Base-by-base conservation (phyloP, 92 coral and sea anemone species). In the Metridium senile region DNA sequence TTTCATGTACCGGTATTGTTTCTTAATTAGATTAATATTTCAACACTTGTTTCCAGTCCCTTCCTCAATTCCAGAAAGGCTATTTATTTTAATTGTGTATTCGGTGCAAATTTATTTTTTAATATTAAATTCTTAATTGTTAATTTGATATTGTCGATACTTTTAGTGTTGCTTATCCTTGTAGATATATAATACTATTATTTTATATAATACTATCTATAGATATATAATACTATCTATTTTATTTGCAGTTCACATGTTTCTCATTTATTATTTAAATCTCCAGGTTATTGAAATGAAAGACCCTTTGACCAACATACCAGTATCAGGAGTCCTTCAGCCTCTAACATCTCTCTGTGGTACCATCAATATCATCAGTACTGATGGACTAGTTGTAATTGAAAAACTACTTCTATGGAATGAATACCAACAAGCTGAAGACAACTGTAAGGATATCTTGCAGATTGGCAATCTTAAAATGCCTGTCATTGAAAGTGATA, bases 311-410 rank as follows among this genome's bases (percentile, higher is more conserved):
- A 72, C 71, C 34, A 84, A 89, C 21, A 34, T 88, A 13, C 93
- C 88, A 35, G 89, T 94, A 21, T 86, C 86, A 22, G 91, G 89
- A 18, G 87, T 89, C 10, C 79, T 94, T 1, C 97, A 94, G 77
- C 97, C 98, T 21, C 76, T 94, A 25, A 92, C 98, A 2, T 89
- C 97, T 1, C 72, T 87, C 65, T 87, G 97, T 70, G 93, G 91
- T 1, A 86, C 93, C 18, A 78, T 94, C 35, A 94, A 85, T 54
- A 69, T 89, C 54, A 71, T 86, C 65, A 80, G 84, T 33, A 70
- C 92, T 9, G 83, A 85, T 34, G 81, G 81, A 81, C 88, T 94
- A 71, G 59, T 92, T 25, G 58, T 43, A 22, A 66, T 94, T 39
- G 98, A 94, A 77, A 94, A 94, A 74, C 79, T 87, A 27, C 83